Base-by-base conservation (phyloP, 1,140 invertebrate genomes). In the Drosophila melanogaster region DNA sequence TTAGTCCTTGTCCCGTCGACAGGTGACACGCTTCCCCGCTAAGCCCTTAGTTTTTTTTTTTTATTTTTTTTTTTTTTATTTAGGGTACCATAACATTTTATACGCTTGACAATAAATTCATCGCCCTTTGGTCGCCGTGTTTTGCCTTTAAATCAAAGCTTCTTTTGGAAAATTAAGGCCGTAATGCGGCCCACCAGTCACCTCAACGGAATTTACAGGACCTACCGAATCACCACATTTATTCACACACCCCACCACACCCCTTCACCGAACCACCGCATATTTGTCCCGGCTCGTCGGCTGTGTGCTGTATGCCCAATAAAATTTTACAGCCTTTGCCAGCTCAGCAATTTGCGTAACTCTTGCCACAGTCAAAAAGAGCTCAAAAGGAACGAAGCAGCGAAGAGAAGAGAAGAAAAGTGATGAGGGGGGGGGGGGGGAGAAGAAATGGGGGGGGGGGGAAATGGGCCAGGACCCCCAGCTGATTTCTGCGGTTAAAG, bases 261-360 rank as follows among this genome's bases (percentile, higher is more conserved):
- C 35, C 7, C 46, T 50, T 35, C 38, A n/a, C 11, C 15, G 58
- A 75, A 83, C 76, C 83, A 83, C 84, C 83, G 84, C 83, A 87
- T 73, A 83, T 81, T 83, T 87, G 60, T 60, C 56, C 72, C 69
- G 78, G 51, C 54, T 71, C 72, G 78, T 60, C 71, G 77, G 50
- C 74, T 61, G 62, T 64, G 50, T 64, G 19, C 19, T 22, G 84
- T 77, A 62, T 80, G 84, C 69, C 57, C 85, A 89, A 89, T 89
- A 90, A 89, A 89, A 89, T 89, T 89, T 89, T 84, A 89, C 73
- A 84, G 69, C 84, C 64, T 79, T 90, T 90, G 80, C 84, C 85
- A 90, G 85, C 85, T 57, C 85, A 84, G 84, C 85, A 89, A 89
- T 89, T 89, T 89, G 77, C 85, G 84, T 84, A 89, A 71, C 77